A percentile compares a stretch with the other conserved stretches of the same genome.
Conservation (phyloP, 2,113 vertebrate species). For the Apus apus region DNA sequence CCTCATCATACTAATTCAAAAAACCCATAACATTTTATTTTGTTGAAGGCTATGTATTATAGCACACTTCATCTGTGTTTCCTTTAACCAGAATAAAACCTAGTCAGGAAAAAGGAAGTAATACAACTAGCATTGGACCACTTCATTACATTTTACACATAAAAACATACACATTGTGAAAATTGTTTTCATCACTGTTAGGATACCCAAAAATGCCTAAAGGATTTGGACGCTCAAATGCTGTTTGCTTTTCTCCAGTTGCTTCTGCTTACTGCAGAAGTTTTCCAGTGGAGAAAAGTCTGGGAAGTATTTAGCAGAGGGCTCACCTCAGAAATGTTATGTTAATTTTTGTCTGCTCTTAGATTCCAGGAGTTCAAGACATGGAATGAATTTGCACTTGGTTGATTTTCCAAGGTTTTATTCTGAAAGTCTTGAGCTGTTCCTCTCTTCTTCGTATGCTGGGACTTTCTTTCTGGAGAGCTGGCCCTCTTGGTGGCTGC, state of each 20-base stretch:
- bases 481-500: neutral
- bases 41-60: neutral
- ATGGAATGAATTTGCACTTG: slow-evolving; percentile 13
- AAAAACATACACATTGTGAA: neutral
- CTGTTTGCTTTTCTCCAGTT: slow-evolving; percentile 17
- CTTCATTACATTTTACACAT: neutral
- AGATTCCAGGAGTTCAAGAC: slow-evolving; percentile 2
- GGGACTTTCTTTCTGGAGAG: neutral
- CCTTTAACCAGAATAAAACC: slow-evolving; percentile 6
- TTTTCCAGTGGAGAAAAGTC: slow-evolving; percentile 9
- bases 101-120: neutral
- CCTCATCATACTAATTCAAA: neutral
- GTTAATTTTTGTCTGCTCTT: neutral
- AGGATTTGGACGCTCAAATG: neutral
- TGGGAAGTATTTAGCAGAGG: slow-evolving; percentile 24
- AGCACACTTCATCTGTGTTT: neutral
- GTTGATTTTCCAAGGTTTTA: neutral
- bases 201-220: neutral
- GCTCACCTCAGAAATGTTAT: slow-evolving; percentile 27
- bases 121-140: neutral
- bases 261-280: slow-evolving; percentile 8
- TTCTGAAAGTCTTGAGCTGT: neutral
- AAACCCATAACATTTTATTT: neutral
- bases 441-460: neutral
- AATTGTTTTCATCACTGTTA: slow-evolving; percentile 8